These are phyloP conservation scores for Schizaphis graminum DNA, from an alignment of 2,888 invertebrate species.

Conservation along the genomic window DNA sequence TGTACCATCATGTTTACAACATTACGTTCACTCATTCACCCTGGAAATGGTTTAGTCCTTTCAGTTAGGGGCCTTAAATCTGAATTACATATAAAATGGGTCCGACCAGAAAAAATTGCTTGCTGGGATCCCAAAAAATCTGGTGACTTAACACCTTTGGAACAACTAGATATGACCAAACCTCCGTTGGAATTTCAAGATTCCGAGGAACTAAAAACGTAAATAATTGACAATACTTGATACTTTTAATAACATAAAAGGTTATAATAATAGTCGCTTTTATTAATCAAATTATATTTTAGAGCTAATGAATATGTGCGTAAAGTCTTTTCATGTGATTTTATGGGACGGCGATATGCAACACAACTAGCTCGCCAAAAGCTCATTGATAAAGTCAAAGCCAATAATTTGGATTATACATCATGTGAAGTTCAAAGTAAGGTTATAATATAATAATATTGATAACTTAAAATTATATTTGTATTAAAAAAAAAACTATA, in stretches of 20 bases:
- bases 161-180: slow-evolving; percentile 74
- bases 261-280: not conserved
- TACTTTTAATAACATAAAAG: not conserved
- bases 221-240: slow-evolving; percentile 70
- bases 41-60: not conserved
- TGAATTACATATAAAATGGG: slow-evolving; percentile 84
- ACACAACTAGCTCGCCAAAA: slow-evolving; percentile 74
- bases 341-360: slow-evolving; percentile 76
- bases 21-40: slow-evolving; percentile 39
- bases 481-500: too few relatives aligned
- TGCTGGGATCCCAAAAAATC: slow-evolving; percentile 78
- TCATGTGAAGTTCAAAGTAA: slow-evolving; percentile 82
- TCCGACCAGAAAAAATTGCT: slow-evolving; percentile 79
- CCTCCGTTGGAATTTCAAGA: slow-evolving; percentile 74
- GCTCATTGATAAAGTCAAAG: slow-evolving; percentile 76
- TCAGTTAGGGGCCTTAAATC: slow-evolving; percentile 76
- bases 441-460: not conserved
- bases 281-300: slow-evolving; percentile 70
- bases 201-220: slow-evolving; percentile 82
- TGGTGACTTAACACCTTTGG: slow-evolving; percentile 78
- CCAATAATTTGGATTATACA: slow-evolving; percentile 79
- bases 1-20: slow-evolving; percentile 2
- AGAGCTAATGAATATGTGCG: slow-evolving; percentile 82
- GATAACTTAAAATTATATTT: not conserved
- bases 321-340: slow-evolving; percentile 80